Conservation (phyloP, 2,888 invertebrate genomes). For the Aproaerema taeniolella region DNA sequence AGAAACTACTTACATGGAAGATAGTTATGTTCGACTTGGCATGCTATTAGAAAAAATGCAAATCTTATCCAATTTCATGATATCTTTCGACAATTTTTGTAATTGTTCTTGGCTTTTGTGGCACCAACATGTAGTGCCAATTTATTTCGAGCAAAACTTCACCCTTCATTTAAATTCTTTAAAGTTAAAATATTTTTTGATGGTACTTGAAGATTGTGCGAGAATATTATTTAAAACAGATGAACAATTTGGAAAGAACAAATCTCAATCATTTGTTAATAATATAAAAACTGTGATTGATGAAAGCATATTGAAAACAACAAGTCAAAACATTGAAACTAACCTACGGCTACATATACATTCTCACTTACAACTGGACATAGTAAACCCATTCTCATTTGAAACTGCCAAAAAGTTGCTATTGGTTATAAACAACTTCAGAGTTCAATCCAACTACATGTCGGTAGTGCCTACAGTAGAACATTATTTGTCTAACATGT, state of each 20-base stretch:
- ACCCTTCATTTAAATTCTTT: slow-evolving; percentile 81
- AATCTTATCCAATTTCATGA: slow-evolving; percentile 77
- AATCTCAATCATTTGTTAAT: slow-evolving; percentile 49
- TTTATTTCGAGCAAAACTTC: slow-evolving; percentile 85
- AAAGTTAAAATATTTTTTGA: slow-evolving; percentile 72
- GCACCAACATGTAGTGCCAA: slow-evolving; percentile 86
- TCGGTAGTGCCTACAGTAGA: slow-evolving; percentile 85
- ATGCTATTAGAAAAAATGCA: slow-evolving; percentile 81
- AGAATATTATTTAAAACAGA: slow-evolving; percentile 52
- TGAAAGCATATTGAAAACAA: slow-evolving; percentile 79
- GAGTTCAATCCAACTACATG: slow-evolving; percentile 75
- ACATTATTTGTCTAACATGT: slow-evolving; percentile 94
- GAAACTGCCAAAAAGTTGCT: slow-evolving; percentile 81
- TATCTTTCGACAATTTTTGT: slow-evolving; percentile 78
- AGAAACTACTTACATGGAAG: slow-evolving; percentile 78
- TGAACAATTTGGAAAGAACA: slow-evolving; percentile 36
- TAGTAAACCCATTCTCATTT: slow-evolving; percentile 83
- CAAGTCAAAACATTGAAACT: slow-evolving; percentile 93
- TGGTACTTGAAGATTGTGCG: slow-evolving; percentile 63
- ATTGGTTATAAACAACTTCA: slow-evolving; percentile 75
- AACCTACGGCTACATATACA: slow-evolving; percentile 95
- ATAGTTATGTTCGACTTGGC: slow-evolving; percentile 79
- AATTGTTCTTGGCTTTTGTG: slow-evolving; percentile 88
- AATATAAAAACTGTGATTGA: slow-evolving; percentile 64
- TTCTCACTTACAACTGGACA: slow-evolving; percentile 88